These are phyloP conservation scores for Loxodonta africana DNA, from an alignment of 2,113 vertebrate genomes.

Conservation along the genomic window DNA sequence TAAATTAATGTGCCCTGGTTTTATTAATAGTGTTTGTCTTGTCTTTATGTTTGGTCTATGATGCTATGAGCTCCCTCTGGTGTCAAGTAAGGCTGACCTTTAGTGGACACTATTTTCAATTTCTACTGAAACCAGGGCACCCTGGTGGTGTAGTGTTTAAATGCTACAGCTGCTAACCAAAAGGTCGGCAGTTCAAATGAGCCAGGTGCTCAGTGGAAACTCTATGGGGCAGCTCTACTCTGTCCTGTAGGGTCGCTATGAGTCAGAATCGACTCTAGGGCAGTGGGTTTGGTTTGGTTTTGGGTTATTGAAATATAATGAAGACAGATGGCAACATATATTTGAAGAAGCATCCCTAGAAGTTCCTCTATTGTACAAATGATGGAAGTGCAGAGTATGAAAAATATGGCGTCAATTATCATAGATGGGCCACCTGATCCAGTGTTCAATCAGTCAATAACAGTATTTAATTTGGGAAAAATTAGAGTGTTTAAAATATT, in stretches of 20 bases:
- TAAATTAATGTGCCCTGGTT: slow-evolving; percentile 4
- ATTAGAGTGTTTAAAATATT: background rate
- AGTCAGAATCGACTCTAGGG: no score
- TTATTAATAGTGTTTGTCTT: slow-evolving; percentile 48
- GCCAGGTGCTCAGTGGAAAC: no score
- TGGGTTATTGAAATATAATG: background rate
- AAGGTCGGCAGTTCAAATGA: no score
- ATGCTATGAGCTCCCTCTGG: background rate
- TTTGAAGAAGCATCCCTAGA: slow-evolving; percentile 3
- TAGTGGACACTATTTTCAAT: slow-evolving; percentile 39
- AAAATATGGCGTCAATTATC: background rate
- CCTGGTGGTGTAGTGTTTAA: no score
- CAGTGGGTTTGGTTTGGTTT: no score
- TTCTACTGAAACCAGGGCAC: background rate
- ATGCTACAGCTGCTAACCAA: no score
- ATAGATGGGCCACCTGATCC: background rate
- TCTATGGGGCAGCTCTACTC: no score
- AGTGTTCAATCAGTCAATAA: background rate
- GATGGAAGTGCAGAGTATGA: background rate
- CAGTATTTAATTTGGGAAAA: slow-evolving; percentile 13
- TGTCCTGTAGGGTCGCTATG: no score
- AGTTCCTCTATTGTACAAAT: background rate
- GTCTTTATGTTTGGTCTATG: slow-evolving; percentile 23
- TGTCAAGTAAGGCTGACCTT: background rate
- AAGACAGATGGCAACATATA: slow-evolving; percentile 22